Evolutionary conservation across 2,888 invertebrate genomes (phyloP), one percentile per base, ranked within the genome.

Genomic region (Sisyra nigra): DNA sequence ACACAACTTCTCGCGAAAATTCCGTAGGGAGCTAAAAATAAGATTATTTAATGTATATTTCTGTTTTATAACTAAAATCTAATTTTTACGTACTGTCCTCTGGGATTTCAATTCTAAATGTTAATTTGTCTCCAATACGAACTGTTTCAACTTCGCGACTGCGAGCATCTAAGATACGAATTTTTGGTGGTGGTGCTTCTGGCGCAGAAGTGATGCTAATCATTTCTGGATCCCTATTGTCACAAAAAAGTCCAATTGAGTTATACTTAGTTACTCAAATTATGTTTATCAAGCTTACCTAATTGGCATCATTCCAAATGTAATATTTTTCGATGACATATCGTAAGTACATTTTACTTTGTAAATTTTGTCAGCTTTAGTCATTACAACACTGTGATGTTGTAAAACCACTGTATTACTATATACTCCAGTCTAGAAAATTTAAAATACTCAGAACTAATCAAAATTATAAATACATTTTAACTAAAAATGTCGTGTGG

Each of bases 241-340:
- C 40, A 47, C 45, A 31, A 42, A 31, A 42, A 38, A 24, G n/a
- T n/a, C n/a, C 31, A 30, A 10, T 30, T 30, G 31, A 30, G 8
- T 32, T n/a, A 39, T n/a, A n/a, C n/a, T n/a, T n/a, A n/a, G n/a
- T n/a, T n/a, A n/a, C n/a, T n/a, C n/a, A n/a, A n/a, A n/a, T n/a
- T n/a, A n/a, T n/a, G 8, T 30, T 30, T 9, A 30, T 30, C n/a
- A 30, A 10, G 10, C n/a, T 60, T 59, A 80, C 80, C 85, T 80
- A 65, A 92, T 89, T 49, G 92, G 92, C 82, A 91, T 89, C 91
- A 92, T 91, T 68, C 92, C 92, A 68, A 92, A 92, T 30, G 92
- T 91, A 53, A 92, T 89, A 64, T 92, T 92, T 71, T 89, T 88
- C 14, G 92, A 89, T 50, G 89, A 87, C 84, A 92, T 92, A 61